Base-by-base conservation (phyloP, 2,888 invertebrate genomes). In the Aleiodes alternator region DNA sequence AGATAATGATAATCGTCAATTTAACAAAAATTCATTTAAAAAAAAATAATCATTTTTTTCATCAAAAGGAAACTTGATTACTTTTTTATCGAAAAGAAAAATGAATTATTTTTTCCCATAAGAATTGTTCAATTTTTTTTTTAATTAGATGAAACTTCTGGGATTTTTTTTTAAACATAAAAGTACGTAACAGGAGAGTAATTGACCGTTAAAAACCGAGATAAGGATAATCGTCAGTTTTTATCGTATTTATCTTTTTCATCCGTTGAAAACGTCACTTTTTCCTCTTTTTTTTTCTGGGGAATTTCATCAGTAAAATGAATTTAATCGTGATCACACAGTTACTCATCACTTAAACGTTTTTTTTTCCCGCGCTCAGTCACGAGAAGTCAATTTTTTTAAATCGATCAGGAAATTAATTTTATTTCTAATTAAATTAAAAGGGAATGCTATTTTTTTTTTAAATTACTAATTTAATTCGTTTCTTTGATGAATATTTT, bases 181-280 rank as follows among this genome's bases (percentile, higher is more conserved):
- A 43, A 9, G 9, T 11, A 9, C 43, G 43, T 43, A 56, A 56
- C 7, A 11, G 7, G 16, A 48, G 11, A 64, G 14, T 64, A 64
- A 64, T 64, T 16, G 64, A 23, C 64, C 12, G 48, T 43, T 64
- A 12, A 59, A 43, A 64, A 9, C 48, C 64, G 64, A 7, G 64
- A 64, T 64, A 64, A 64, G 64, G 64, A 64, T 64, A 64, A 64
- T 64, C 64, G 64, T 48, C 34, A 9, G 9, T 1, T n/a, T 64
- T 64, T 64, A 64, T 64, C 64, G 48, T 48, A 64, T 64, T 64
- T 64, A 64, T 64, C 64, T 64, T 48, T 43, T 9, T 48, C 64
- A 64, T 64, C 64, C 64, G 64, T 48, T 16, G 43, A 64, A 5
- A 55, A 43, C 43, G 64, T 64, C 64, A 64, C 16, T 14, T 11